phyloP scores from a whole-genome alignment of 1,140 invertebrate species.

The Phthorimaea operculella region DNA sequence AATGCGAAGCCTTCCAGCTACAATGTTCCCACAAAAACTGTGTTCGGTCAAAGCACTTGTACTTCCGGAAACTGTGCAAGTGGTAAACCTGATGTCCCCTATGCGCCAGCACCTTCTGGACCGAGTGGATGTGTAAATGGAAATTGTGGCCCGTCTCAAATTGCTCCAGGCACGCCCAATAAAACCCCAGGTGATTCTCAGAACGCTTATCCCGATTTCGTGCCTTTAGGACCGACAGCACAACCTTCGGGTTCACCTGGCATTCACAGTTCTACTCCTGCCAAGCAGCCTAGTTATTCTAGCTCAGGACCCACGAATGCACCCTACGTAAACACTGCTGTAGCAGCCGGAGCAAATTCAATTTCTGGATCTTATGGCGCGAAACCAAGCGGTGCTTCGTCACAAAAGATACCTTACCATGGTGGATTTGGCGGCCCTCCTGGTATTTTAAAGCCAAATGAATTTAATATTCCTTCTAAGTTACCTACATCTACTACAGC shows the following conservation, averaged over 20 bases:
- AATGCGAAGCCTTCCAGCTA: slow-evolving; percentile 31
- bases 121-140: not conserved
- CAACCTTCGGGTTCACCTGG: not conserved
- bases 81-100: not conserved
- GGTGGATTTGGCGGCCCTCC: slow-evolving; percentile 23
- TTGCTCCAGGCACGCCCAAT: not conserved
- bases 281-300: not conserved
- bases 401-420: slow-evolving; percentile 19
- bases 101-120: not conserved
- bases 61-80: slow-evolving; percentile 15
- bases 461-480: slow-evolving; percentile 19
- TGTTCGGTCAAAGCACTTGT: slow-evolving; percentile 7
- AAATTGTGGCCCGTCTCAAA: not conserved
- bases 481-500: not conserved
- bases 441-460: slow-evolving; percentile 33
- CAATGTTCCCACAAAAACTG: slow-evolving; percentile 30
- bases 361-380: not conserved
- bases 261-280: not conserved
- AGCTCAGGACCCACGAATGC: not conserved
- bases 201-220: not conserved
- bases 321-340: not conserved
- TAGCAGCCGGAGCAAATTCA: not conserved
- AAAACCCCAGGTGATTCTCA: not conserved
- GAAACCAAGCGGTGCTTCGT: slow-evolving; percentile 10
- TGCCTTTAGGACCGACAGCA: not conserved